These are phyloP conservation scores for Holacanthella duospinosa DNA, from an alignment of 2,888 invertebrate species.

Conservation along the genomic window DNA sequence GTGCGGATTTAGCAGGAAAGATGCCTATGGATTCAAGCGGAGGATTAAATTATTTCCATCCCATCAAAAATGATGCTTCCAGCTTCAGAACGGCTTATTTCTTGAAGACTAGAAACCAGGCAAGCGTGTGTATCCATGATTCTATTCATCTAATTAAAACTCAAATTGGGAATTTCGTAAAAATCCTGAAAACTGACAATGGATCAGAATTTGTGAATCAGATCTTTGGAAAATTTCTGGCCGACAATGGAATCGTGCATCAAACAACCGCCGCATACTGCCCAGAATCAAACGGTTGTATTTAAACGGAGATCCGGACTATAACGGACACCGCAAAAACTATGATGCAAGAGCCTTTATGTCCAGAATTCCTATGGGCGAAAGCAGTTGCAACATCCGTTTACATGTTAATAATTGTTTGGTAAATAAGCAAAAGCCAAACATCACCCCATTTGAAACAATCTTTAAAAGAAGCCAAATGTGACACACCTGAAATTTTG, in stretches of 20 bases:
- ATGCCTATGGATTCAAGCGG: not conserved
- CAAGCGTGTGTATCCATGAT: not conserved
- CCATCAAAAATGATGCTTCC: not conserved
- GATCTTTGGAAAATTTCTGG: not conserved
- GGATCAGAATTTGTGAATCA: not conserved
- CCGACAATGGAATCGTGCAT: not conserved
- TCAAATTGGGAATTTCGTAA: not conserved
- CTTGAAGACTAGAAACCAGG: not conserved
- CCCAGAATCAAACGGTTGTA: not conserved
- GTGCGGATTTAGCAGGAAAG: not conserved
- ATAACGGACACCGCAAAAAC: not conserved
- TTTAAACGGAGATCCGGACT: conserved; percentile 19
- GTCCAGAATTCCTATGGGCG: not conserved
- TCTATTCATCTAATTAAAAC: not conserved
- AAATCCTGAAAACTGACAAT: not conserved
- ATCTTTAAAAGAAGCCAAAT: too few relatives aligned
- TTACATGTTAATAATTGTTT: too few relatives aligned
- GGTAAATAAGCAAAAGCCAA: too few relatives aligned
- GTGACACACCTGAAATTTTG: too few relatives aligned
- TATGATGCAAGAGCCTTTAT: not conserved
- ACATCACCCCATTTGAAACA: too few relatives aligned
- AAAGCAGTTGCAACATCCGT: too few relatives aligned
- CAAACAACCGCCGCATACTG: not conserved
- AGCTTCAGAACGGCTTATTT: not conserved
- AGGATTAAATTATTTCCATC: not conserved